These are phyloP conservation scores for Saccopteryx bilineata DNA, from an alignment of 2,113 vertebrate genomes.

Conservation along the genomic window DNA sequence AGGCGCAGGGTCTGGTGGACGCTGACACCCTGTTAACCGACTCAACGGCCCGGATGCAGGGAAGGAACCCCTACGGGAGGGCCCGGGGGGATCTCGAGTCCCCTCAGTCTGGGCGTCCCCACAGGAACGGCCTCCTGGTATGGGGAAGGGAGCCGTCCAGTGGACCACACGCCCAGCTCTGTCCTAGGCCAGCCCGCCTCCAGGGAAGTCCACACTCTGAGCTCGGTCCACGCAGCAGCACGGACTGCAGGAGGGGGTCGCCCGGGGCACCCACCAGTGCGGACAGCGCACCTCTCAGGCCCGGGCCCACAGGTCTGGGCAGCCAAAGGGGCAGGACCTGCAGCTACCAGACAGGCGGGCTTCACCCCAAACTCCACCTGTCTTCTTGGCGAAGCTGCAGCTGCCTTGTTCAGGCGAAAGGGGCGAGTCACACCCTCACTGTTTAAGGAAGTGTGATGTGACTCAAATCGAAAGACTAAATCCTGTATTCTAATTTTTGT, in stretches of 20 bases:
- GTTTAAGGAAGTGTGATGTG: not conserved
- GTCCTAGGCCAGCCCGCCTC: not conserved
- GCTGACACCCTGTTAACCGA: not conserved
- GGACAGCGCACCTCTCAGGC: not conserved
- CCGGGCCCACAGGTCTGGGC: not conserved
- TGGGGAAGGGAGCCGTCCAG: not conserved
- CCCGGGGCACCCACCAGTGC: not conserved
- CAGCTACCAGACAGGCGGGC: not conserved
- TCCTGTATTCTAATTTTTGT: slow-evolving; percentile 27
- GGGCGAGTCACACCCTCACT: not conserved
- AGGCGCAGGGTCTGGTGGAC: not conserved
- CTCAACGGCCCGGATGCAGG: not conserved
- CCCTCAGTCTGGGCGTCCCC: not conserved
- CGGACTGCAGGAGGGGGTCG: not conserved
- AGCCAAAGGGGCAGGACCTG: not conserved
- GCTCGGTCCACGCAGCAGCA: not conserved
- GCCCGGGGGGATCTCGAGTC: not conserved
- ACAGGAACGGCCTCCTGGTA: not conserved
- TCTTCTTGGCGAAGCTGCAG: not conserved
- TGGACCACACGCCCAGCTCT: not conserved
- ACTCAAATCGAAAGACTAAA: not conserved
- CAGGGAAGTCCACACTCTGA: not conserved
- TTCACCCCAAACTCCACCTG: not conserved
- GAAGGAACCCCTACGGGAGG: not conserved
- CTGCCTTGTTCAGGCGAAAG: slow-evolving; percentile 28